These are phyloP conservation scores for Australoheros scitulus DNA, from an alignment of 2,113 vertebrate species.

Conservation along the genomic window DNA sequence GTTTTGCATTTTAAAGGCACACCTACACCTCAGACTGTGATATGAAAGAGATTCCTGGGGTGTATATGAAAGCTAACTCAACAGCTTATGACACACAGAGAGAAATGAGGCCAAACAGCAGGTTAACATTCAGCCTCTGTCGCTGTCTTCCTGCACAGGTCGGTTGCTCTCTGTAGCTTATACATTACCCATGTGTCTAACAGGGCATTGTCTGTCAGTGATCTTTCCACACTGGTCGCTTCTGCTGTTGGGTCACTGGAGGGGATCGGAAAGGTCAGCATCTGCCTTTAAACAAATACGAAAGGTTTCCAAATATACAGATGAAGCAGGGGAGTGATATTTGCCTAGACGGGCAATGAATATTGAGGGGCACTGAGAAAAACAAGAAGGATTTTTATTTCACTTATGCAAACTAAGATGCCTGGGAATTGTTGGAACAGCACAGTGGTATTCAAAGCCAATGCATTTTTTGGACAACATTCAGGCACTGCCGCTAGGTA, in stretches of 20 bases:
- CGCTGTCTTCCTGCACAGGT: slow-evolving; percentile 26
- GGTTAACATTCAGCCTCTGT: slow-evolving; percentile 51
- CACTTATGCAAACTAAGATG: slow-evolving; percentile 22
- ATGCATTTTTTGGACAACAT: not conserved
- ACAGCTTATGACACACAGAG: slow-evolving; percentile 12
- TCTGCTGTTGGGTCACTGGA: slow-evolving; percentile 49
- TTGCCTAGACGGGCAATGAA: slow-evolving; percentile 48
- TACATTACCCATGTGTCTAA: slow-evolving; percentile 46
- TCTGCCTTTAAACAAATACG: slow-evolving; percentile 59
- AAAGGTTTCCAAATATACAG: slow-evolving; percentile 54
- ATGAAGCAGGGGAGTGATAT: slow-evolving; percentile 37
- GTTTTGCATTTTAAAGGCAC: slow-evolving; percentile 38
- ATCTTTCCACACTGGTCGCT: slow-evolving; percentile 40
- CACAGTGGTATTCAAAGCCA: slow-evolving; percentile 20
- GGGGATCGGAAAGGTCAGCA: slow-evolving; percentile 64
- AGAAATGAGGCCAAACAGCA: slow-evolving; percentile 44
- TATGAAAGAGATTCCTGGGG: slow-evolving; percentile 19
- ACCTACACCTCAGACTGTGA: slow-evolving; percentile 15
- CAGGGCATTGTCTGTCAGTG: slow-evolving; percentile 39
- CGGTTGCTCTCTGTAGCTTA: slow-evolving; percentile 20
- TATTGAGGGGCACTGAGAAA: slow-evolving; percentile 3
- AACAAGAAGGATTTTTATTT: not conserved
- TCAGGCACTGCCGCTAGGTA: not conserved
- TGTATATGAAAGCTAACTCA: slow-evolving; percentile 24
- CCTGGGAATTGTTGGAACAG: slow-evolving; percentile 3